Percentiles rank a stretch among this genome's conserved stretches.
phyloP scores from a whole-genome alignment of 1,140 invertebrate species.

The Drosophila serrata region DNA sequence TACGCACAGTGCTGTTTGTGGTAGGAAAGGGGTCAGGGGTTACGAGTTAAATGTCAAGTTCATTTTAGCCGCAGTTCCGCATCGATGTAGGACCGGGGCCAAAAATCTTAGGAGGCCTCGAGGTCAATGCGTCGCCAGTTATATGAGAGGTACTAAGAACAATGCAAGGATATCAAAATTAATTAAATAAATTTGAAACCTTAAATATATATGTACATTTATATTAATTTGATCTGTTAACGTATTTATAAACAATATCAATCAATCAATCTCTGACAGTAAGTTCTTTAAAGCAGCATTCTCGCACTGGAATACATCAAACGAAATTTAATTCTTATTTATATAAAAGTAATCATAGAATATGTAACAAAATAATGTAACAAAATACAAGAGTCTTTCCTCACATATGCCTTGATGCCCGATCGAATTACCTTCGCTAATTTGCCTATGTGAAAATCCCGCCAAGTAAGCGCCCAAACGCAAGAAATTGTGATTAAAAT shows the following conservation, averaged over 20 bases:
- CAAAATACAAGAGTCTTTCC: background rate
- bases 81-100: background rate
- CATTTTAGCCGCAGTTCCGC: constrained; percentile 17
- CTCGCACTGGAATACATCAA: background rate
- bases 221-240: too few relatives aligned
- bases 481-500: constrained; percentile 76
- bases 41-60: constrained; percentile 55
- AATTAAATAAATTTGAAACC: background rate
- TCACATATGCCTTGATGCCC: background rate
- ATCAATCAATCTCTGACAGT: background rate
- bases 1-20: constrained; percentile 48
- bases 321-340: background rate
- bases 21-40: constrained; percentile 1
- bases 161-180: background rate
- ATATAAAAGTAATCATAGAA: too few relatives aligned
- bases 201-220: background rate
- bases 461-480: constrained; percentile 38
- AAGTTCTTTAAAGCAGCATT: background rate
- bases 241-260: too few relatives aligned
- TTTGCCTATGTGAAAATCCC: constrained; percentile 50
- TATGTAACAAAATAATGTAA: background rate
- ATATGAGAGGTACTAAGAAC: background rate
- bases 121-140: background rate
- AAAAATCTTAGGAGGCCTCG: background rate
- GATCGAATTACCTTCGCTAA: constrained; percentile 29